Evolutionary conservation across 2,113 vertebrate species (phyloP).

Genomic region (Scortum barcoo): DNA sequence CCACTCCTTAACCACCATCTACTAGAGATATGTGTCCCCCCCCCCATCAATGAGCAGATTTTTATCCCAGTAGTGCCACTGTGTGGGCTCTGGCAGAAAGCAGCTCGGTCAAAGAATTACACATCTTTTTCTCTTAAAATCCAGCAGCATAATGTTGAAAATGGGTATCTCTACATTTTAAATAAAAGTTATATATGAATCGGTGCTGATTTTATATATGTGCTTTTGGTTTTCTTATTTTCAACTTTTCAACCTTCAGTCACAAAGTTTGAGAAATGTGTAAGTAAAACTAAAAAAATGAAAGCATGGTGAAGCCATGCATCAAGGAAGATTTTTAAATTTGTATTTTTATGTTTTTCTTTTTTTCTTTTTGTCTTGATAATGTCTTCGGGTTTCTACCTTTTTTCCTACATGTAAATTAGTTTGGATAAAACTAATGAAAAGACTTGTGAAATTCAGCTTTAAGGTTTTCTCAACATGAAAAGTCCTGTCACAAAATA

Average conservation of each 20-base stretch:
- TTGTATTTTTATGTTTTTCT: constrained; percentile 94
- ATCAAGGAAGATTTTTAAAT: constrained; percentile 99
- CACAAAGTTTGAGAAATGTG: constrained; percentile 98
- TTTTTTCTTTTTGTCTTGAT: constrained; percentile 95
- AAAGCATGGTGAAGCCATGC: constrained; percentile 97
- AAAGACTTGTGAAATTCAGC: constrained; percentile 94
- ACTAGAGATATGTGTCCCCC: constrained; percentile 88
- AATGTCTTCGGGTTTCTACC: constrained; percentile 98
- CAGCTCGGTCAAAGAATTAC: constrained; percentile 92
- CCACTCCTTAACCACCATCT: constrained; percentile 72
- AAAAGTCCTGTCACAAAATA: constrained; percentile 90
- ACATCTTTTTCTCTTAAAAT: constrained; percentile 87
- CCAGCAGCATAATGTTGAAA: constrained; percentile 99
- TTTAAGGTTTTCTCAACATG: constrained; percentile 91
- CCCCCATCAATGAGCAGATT: constrained; percentile 80
- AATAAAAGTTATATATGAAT: constrained; percentile 99
- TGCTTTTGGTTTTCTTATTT: constrained; percentile 93
- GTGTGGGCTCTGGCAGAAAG: constrained; percentile 96
- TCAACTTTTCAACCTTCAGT: constrained; percentile 97
- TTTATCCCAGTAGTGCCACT: constrained; percentile 96
- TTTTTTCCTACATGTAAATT: constrained; percentile 99
- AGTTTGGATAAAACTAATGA: constrained; percentile 96
- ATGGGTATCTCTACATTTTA: constrained; percentile 99
- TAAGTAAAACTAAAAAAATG: constrained; percentile 93
- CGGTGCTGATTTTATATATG: constrained; percentile 99